Evolutionary conservation across 2,888 invertebrate genomes (phyloP).

Genomic region (Reticulitermes lucifugus): DNA sequence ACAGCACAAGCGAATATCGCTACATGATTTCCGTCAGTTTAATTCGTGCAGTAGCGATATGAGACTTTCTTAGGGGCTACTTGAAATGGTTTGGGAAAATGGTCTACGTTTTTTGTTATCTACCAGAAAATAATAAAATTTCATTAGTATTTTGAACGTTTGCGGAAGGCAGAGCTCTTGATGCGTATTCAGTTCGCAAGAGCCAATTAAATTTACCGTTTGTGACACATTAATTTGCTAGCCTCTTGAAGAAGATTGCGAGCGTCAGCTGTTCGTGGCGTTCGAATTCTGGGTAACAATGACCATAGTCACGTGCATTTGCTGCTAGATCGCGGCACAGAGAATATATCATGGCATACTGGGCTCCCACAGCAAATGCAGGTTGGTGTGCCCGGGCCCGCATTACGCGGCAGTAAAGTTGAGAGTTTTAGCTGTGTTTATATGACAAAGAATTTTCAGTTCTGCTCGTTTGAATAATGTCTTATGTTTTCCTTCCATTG

Average conservation of each 20-base stretch:
- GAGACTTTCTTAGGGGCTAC: not conserved
- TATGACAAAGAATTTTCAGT: no score
- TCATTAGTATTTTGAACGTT: slow-evolving; percentile 3
- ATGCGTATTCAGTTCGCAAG: not conserved
- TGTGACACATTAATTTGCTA: slow-evolving; percentile 26
- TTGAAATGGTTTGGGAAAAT: not conserved
- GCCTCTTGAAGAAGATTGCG: slow-evolving; percentile 17
- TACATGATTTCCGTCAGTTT: no score
- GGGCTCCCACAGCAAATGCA: not conserved
- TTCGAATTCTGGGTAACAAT: slow-evolving; percentile 12
- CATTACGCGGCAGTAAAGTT: no score
- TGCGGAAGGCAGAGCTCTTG: slow-evolving; percentile 13
- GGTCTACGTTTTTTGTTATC: not conserved
- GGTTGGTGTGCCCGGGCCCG: no score
- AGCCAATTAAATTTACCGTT: slow-evolving; percentile 25
- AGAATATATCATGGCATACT: not conserved
- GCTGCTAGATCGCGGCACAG: not conserved
- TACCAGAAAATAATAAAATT: not conserved
- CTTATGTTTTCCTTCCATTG: no score
- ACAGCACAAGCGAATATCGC: no score
- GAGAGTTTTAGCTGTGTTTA: no score
- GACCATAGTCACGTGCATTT: not conserved
- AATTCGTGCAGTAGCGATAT: no score
- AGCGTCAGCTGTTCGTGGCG: slow-evolving; percentile 23
- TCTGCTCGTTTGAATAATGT: no score